Evolutionary conservation across 2,888 invertebrate genomes (phyloP), one percentile per base, ranked within the genome.

Genomic region (Saturnia pavonia): DNA sequence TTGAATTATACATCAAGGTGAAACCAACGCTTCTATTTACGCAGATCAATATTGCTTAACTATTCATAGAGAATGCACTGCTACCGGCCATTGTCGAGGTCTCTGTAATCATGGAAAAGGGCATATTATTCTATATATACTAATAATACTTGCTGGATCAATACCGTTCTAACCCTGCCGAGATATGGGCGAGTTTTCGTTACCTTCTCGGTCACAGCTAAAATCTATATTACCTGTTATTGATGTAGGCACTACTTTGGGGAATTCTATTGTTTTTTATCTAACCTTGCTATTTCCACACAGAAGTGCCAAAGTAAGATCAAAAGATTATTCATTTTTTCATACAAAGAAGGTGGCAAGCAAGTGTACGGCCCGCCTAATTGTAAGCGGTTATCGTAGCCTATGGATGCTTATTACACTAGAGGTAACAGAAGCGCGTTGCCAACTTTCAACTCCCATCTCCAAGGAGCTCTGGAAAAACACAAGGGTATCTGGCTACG

Each of bases 21-120:
- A 65, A 40, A 65, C 19, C 34, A 40, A 6, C 40, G 40, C 40
- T 19, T 40, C 3, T 34, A 16, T 45, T 14, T 25, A 22, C 25
- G 9, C 12, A 27, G 48, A 34, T 68, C 68, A 40, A 68, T 68
- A 68, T 22, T 40, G 57, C 19, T 68, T n/a, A 54, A 68, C 34
- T 68, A 68, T 68, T 68, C 40, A 54, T 57, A 57, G 34, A 14
- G 51, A 68, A 68, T 68, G 68, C 68, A 68, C 9, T 54, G 48
- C 34, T 51, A n/a, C 25, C 34, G 12, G n/a, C n/a, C 40, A 51
- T 68, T 51, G 25, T 34, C 68, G 25, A 68, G 48, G 68, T 40
- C 65, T 63, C 34, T 19, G 0, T 63, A 8, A 34, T 63, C 63
- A 40, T n/a, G 40, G 65, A 40, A 16, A 60, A 60, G 14, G 12